Evolutionary conservation across 2,113 vertebrate genomes (phyloP).

Genomic region (Strigops habroptila): DNA sequence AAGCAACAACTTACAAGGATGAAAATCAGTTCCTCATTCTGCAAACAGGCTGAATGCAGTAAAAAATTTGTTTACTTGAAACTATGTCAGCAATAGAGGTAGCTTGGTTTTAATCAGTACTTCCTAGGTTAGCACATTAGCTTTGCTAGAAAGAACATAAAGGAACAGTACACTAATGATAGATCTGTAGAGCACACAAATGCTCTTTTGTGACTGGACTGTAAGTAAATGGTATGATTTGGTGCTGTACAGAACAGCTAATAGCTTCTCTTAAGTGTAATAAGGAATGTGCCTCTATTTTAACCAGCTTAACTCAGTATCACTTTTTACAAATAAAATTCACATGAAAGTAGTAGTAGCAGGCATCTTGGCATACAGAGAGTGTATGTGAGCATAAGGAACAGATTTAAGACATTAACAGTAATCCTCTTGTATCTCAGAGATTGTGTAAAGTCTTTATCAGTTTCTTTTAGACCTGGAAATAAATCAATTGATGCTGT

Average conservation of each 20-base stretch:
- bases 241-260: neutral
- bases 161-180: neutral
- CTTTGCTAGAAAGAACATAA: neutral
- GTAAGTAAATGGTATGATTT: neutral
- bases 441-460: neutral
- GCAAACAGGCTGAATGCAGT: neutral
- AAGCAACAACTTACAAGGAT: neutral
- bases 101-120: neutral
- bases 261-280: neutral
- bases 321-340: neutral
- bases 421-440: neutral
- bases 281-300: neutral
- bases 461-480: neutral
- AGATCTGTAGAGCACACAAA: neutral
- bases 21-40: neutral
- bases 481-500: constrained; percentile 2
- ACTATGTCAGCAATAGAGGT: neutral
- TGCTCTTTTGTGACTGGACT: neutral
- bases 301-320: neutral
- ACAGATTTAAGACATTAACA: neutral
- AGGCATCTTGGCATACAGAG: neutral
- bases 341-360: neutral
- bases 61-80: neutral
- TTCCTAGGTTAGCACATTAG: neutral
- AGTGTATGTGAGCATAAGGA: neutral